Base-by-base conservation (phyloP, 1,140 invertebrate genomes). In the Drosophila elegans region DNA sequence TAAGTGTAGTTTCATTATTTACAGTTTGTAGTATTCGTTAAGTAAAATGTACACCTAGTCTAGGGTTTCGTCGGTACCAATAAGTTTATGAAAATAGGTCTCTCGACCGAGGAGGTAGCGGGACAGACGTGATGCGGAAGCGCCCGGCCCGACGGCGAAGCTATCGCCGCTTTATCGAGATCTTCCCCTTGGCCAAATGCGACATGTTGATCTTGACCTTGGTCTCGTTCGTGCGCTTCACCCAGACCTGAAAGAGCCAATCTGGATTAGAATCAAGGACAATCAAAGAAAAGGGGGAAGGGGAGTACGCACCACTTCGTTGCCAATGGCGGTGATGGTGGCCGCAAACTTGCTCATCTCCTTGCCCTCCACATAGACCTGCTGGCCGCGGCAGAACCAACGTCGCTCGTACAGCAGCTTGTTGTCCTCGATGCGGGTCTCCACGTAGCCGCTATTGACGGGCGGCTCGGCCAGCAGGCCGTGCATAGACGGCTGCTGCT, bases 371-470 rank as follows among this genome's bases (percentile, higher is more conserved):
- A 98, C 96, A 93, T 96, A 98, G 29, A 99, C 95, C 68, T 97
- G 96, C 93, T 98, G 97, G 3, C 98, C 98, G 64, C 98, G 94
- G 92, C 98, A 97, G 93, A 96, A 99, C 98, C 98, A 99, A 93
- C 97, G 94, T 80, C 97, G 95, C 93, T 99, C 98, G 93, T 97
- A 99, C 80, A 97, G 94, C 46, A 99, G 93, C 94, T 98, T 98
- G 55, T 98, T 98, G 94, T 98, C 97, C 93, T 98, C 98, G 80
- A 99, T 98, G 80, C 96, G 95, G 12, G 96, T 97, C 84, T 98
- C 97, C 32, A 95, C 94, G 29, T 94, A 91, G 56, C 94, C 81
- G 4, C 78, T 90, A n/a, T 66, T 64, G 11, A 63, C 49, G 4
- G 92, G 74, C 9, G 64, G 57, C 6, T 92, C 91, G 11, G 48